Conservation (phyloP, 2,797 vertebrate genomes). For the Manis pentadactyla region DNA sequence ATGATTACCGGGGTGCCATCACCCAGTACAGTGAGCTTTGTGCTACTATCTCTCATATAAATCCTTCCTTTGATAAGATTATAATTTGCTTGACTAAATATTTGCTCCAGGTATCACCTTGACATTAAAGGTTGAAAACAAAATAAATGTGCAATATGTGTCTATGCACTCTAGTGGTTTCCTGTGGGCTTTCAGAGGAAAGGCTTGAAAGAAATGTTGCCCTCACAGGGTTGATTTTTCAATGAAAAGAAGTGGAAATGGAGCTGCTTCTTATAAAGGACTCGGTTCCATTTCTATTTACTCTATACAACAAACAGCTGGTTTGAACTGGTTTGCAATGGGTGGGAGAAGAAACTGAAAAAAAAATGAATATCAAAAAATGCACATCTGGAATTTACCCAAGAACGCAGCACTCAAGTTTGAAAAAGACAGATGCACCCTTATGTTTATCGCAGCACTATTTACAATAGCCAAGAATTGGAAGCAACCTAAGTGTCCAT, state of each 20-base stretch:
- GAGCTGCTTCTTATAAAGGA: background rate
- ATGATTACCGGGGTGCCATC: slow-evolving; percentile 30
- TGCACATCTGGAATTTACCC: too few species aligned
- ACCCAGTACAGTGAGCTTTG: background rate
- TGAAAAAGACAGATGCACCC: too few species aligned
- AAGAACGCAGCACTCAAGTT: too few species aligned
- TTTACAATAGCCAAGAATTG: too few species aligned
- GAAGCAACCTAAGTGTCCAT: too few species aligned
- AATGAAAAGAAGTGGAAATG: background rate
- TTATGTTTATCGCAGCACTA: too few species aligned
- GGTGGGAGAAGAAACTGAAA: background rate
- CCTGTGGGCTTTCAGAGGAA: background rate
- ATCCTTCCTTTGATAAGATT: slow-evolving; percentile 64
- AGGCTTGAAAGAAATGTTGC: background rate
- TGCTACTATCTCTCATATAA: slow-evolving; percentile 39
- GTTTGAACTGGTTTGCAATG: background rate
- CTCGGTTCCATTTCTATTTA: background rate
- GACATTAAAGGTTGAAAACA: background rate
- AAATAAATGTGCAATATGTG: background rate
- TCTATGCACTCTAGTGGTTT: background rate
- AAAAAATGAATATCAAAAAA: background rate
- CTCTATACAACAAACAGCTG: background rate
- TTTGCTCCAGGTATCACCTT: slow-evolving; percentile 54
- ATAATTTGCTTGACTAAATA: slow-evolving; percentile 66
- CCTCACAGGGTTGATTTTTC: background rate